Base-by-base conservation (phyloP, 2,888 invertebrate genomes). In the Leucoptera coffeella region DNA sequence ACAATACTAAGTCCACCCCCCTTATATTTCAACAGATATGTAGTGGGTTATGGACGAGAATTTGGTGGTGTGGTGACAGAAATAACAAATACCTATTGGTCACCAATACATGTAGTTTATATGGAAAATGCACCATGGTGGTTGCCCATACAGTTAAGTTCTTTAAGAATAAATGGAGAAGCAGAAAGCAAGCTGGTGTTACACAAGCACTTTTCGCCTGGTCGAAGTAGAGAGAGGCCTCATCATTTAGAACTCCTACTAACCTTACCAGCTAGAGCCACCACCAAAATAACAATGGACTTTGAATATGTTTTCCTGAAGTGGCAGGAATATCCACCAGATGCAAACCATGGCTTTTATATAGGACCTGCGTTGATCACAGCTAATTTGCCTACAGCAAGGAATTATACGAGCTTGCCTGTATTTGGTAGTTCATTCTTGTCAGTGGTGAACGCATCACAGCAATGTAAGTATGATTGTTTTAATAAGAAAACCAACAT, bases 321-420 rank as follows among this genome's bases (percentile, higher is more conserved):
- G 61, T 96, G 97, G 93, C 88, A 93, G 43, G 97, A 99, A 54
- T 99, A 99, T 62, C 99, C 97, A 9, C 99, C 99, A 1, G 99
- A 99, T 77, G 96, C 99, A 1, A 96, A 96, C 71, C 96, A 97
- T 61, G 99, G 99, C 0, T 95, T 97, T 59, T 94, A 95, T 48
- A 79, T 96, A 43, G 90, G 91, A 4, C 85, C 95, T 15, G 88
- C 93, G 11, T 75, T 91, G 24, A 77, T 96, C 30, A 79, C 86
- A 15, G 81, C 85, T 3, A 67, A 81, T 34, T 57, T 95, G 35
- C 89, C 91, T 0, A 72, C 81, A 27, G 84, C 84, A 5, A 78
- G 79, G 36, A 86, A 91, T 55, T 89, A 83, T 47, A 85, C 88
- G 1, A 78, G 84, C 12, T 49, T 87, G 23, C 86, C 88, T 4